phyloP scores from a whole-genome alignment of 2,113 vertebrate genomes.

The Mustelus asterias region DNA sequence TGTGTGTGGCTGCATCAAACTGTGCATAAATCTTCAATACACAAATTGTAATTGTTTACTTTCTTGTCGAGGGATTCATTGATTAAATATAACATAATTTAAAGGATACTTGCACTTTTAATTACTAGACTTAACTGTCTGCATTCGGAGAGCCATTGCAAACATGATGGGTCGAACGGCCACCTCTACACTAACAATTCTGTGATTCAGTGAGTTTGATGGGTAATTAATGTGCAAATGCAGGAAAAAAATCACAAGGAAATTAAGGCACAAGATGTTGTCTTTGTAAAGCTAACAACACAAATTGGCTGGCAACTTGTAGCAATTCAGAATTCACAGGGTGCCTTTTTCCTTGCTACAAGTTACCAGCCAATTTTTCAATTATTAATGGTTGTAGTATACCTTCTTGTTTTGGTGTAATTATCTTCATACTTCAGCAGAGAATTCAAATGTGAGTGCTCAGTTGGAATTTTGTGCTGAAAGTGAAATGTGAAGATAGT shows the following conservation, averaged over 20 bases:
- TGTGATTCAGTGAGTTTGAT: neutral
- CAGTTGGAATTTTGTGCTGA: neutral
- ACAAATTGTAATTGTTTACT: too few species aligned
- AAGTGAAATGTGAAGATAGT: neutral
- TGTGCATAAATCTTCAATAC: too few species aligned
- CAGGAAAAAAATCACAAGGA: neutral
- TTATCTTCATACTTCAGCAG: neutral
- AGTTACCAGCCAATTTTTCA: neutral
- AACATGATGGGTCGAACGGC: too few species aligned
- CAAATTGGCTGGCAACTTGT: neutral
- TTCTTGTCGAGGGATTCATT: too few species aligned
- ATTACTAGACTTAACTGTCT: too few species aligned
- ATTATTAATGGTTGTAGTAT: neutral
- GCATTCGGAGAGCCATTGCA: too few species aligned
- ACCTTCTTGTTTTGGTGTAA: neutral
- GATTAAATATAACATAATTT: too few species aligned
- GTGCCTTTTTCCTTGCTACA: neutral
- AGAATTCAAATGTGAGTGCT: neutral
- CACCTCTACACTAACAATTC: too few species aligned
- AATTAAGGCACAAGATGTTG: neutral
- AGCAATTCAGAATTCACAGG: neutral
- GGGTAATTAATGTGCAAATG: neutral
- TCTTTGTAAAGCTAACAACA: neutral
- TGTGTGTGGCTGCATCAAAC: too few species aligned
- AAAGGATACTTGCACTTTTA: too few species aligned